Evolutionary conservation across 2,888 invertebrate genomes (phyloP), one percentile per base, ranked within the genome.

Genomic region (Nysson spinosus): DNA sequence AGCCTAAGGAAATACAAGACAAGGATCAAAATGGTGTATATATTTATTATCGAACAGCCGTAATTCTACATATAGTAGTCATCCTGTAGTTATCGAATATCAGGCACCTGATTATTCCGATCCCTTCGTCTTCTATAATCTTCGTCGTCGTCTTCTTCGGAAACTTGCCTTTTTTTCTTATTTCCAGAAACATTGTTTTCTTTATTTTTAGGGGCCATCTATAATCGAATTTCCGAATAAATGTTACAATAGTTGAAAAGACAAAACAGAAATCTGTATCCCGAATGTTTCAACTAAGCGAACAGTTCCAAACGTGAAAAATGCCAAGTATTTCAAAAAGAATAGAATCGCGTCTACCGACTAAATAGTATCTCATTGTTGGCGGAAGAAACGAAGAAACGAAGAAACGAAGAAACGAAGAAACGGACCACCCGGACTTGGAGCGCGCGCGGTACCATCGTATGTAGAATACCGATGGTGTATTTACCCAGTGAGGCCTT

Each of bases 61-160:
- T n/a, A n/a, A n/a, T n/a, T n/a, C n/a, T n/a, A n/a, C n/a, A n/a
- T n/a, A n/a, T n/a, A n/a, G n/a, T n/a, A n/a, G n/a, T n/a, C n/a
- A n/a, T n/a, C n/a, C n/a, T n/a, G n/a, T n/a, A n/a, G n/a, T n/a
- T n/a, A n/a, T n/a, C n/a, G n/a, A n/a, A n/a, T n/a, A n/a, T n/a
- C n/a, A n/a, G n/a, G 58, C 87, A 93, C 93, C 90, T 93, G 91
- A 88, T 95, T 95, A 88, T 95, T 95, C 78, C 94, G 90, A 79
- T 94, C 94, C 26, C 95, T 88, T 49, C 92, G 90, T 72, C 90
- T 91, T 61, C 94, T 89, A 81, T 95, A 95, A 75, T 93, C 93
- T 9, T 93, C 93, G 46, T 91, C 91, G 40, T 92, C 93, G 73
- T 92, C 89, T 24, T 90, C 92, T 44, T 92, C 91, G 7, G 92